These are phyloP conservation scores for Aegotheles bennettii DNA, from an alignment of 2,113 vertebrate genomes.

Conservation along the genomic window DNA sequence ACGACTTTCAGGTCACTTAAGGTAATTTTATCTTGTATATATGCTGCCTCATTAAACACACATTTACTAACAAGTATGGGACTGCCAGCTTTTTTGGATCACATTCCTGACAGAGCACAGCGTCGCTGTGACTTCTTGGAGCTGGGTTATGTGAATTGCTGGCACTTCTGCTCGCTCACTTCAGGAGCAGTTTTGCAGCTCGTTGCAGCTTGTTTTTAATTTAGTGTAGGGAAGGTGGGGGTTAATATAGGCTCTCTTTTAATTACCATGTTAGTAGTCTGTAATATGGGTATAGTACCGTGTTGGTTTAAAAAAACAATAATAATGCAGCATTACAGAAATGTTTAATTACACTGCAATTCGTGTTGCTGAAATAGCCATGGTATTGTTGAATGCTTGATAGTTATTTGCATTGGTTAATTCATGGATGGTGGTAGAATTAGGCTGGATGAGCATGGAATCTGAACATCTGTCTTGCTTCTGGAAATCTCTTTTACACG, in stretches of 20 bases:
- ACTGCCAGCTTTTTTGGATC: not conserved
- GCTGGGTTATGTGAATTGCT: not conserved
- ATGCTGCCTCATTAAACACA: not conserved
- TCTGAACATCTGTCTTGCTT: not conserved
- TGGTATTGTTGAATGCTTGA: not conserved
- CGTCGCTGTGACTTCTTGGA: not conserved
- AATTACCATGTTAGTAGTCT: not conserved
- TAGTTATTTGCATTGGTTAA: not conserved
- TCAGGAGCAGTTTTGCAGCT: not conserved
- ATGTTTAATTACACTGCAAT: not conserved
- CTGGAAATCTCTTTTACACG: not conserved
- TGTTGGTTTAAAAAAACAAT: not conserved
- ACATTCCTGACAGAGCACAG: not conserved
- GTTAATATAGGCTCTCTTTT: not conserved
- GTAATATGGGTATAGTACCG: not conserved
- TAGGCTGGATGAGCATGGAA: not conserved
- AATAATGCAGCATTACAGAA: not conserved
- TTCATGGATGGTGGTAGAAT: not conserved
- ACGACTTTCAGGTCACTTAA: conserved; percentile 4
- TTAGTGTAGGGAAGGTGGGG: not conserved
- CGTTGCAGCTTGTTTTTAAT: not conserved
- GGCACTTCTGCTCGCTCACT: not conserved
- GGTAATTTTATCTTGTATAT: not conserved
- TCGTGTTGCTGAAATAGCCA: not conserved
- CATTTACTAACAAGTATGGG: not conserved